Conservation (phyloP, 2,113 vertebrate species). For the Chunga burmeisteri region DNA sequence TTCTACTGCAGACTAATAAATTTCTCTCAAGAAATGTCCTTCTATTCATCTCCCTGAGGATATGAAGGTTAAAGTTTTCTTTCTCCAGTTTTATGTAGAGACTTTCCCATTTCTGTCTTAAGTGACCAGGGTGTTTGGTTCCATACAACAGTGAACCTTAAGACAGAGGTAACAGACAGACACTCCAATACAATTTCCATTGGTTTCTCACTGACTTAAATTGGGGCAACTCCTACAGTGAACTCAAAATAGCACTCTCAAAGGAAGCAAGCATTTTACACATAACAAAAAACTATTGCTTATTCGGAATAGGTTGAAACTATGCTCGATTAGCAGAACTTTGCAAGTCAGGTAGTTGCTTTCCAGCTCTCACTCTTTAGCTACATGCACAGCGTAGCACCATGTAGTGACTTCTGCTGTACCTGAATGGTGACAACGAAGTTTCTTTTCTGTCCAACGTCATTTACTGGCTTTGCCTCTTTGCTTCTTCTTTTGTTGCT, state of each 20-base stretch:
- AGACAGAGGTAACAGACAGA: background rate
- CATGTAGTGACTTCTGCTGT: background rate
- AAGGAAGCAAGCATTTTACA: background rate
- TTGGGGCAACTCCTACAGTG: background rate
- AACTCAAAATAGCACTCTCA: background rate
- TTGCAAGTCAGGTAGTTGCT: background rate
- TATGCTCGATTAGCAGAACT: background rate
- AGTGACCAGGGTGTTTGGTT: background rate
- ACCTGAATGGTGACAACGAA: background rate
- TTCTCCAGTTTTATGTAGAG: background rate
- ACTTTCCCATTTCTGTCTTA: background rate
- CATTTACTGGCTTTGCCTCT: background rate
- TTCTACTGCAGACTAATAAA: background rate
- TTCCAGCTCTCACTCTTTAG: background rate
- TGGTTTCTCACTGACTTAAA: background rate
- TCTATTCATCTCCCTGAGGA: background rate
- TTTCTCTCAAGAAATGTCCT: background rate
- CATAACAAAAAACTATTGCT: background rate
- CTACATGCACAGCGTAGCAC: background rate
- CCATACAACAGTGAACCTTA: background rate
- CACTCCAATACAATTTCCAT: background rate
- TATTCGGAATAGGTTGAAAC: background rate
- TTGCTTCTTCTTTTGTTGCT: background rate
- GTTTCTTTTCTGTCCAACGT: background rate
- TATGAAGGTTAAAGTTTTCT: background rate